Evolutionary conservation across 2,113 vertebrate species (phyloP), one percentile per base, ranked within the genome.

Genomic region (Eupsittula cactorum): DNA sequence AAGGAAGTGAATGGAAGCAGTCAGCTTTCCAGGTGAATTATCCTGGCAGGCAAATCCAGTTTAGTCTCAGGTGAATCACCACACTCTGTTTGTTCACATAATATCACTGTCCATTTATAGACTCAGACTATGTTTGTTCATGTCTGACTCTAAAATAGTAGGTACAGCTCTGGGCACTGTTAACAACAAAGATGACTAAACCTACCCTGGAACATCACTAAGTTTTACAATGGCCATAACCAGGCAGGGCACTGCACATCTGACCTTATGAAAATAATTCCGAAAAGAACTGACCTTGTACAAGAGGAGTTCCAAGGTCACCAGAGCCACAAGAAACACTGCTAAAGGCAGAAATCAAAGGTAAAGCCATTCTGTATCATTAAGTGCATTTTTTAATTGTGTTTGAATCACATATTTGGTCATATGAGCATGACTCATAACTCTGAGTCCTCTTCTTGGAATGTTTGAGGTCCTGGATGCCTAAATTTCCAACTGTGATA

Each of bases 31-130:
- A 95, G 91, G 92, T 95, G 76, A 95, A 87, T 86, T 95, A 93
- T 68, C 33, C 69, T 82, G 83, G 80, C 95, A 96, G 77, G 68
- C 82, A 39, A 91, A 93, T 68, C 73, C 80, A 91, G 55, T 78
- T 95, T 91, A 92, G 65, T 89, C 62, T 55, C 77, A 91, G 88
- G 86, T 96, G 86, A 96, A 89, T 96, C 92, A 95, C 60, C 60
- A 84, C 55, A 60, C 78, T 62, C 50, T 94, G 52, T 63, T 90
- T 67, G 31, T 86, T 86, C 82, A 52, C 81, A 31, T 65, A 60
- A n/a, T 77, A 70, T 74, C 76, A 77, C 42, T 86, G 83, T 68
- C 91, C 83, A 67, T 93, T 93, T 96, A 82, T 63, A 95, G 92
- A 71, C 68, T 84, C 55, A 74, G 37, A 93, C 64, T 85, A n/a